Base-by-base conservation (phyloP, 1,140 invertebrate species). In the Drosophila bocki region DNA sequence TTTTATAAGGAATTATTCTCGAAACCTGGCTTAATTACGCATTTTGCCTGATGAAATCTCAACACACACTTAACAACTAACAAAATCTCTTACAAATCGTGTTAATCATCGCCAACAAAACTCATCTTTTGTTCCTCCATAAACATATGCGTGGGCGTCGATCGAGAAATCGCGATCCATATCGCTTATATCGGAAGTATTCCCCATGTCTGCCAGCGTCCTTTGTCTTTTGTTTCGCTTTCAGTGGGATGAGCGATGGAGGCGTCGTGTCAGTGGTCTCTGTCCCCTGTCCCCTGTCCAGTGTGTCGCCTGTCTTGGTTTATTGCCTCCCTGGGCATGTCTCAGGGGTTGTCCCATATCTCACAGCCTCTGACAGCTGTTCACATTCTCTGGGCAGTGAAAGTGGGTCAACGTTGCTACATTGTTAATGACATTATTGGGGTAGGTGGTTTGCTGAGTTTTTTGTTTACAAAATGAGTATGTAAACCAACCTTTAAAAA, bases 281-380 rank as follows among this genome's bases (percentile, higher is more conserved):
- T 35, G 37, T 7, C 13, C 12, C 37, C 56, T 39, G 59, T 19
- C 45, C 22, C 5, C 42, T 39, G 42, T 12, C 26, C 60, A 51
- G 32, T 32, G 47, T 7, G 51, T 54, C 51, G 33, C 51, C 51
- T 15, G 32, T 37, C 47, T 29, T 54, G 62, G 67, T 41, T 70
- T 70, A 70, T 70, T 62, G 67, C 33, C 17, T 45, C 39, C 37
- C 37, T 12, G 50, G 22, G 22, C 62, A 35, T 54, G 67, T 68
- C 62, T 37, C 67, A 54, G 44, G 67, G 67, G 67, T 68, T 70
- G 67, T 68, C 67, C 62, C 51, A 67, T 70, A 70, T 70, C 65
- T 70, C 67, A 68, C 48, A 37, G n/a, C 35, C 39, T 19, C 62
- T 67, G 67, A 70, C 67, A 68, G 67, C 48, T 70, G 62, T 54